Base-by-base conservation (phyloP, 2,797 vertebrate genomes). In the Momotus momota region DNA sequence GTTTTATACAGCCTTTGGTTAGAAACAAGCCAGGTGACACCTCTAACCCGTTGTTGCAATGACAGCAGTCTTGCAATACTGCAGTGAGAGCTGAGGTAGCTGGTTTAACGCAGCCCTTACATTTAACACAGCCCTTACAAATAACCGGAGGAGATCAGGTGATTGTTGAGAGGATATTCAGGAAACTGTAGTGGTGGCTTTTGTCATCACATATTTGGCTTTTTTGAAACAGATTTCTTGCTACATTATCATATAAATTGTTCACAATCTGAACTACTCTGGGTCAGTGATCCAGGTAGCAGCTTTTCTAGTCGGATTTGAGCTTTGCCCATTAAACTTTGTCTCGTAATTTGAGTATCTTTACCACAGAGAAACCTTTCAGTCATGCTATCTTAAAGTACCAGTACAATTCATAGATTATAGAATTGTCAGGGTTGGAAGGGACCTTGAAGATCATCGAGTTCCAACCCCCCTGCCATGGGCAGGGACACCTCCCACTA, bases 311-410 rank as follows among this genome's bases (percentile, higher is more conserved):
- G 66, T 66, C 62, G 93, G 77, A 58, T 9, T 81, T 90, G 40
- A 93, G 80, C 27, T 84, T 79, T 93, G 22, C 14, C 46, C 35
- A 27, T 88, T 87, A 85, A 89, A 94, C 45, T 77, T 88, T 67
- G 29, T 70, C 67, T 94, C 67, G 40, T 48, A 82, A 71, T 86
- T 67, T 78, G 75, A 88, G 40, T 75, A 72, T 80, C 43, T 95
- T 78, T 88, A 66, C 25, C 54, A 62, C 49, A 72, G 62, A 86
- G 46, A 66, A 81, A 81, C 26, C 40, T 91, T 88, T 81, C 46
- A 45, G 66, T 90, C 52, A 48, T 9, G 15, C 16, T 70, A 31
- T 70, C 62, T 85, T 79, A 54, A 38, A 88, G 81, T 73, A 57
- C 18, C 57, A 91, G 61, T 35, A 35, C 35, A 35, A 35, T 35